Percentiles rank a stretch among this genome's conserved stretches.
phyloP scores from a whole-genome alignment of 2,113 vertebrate genomes.

The Lepus americanus region DNA sequence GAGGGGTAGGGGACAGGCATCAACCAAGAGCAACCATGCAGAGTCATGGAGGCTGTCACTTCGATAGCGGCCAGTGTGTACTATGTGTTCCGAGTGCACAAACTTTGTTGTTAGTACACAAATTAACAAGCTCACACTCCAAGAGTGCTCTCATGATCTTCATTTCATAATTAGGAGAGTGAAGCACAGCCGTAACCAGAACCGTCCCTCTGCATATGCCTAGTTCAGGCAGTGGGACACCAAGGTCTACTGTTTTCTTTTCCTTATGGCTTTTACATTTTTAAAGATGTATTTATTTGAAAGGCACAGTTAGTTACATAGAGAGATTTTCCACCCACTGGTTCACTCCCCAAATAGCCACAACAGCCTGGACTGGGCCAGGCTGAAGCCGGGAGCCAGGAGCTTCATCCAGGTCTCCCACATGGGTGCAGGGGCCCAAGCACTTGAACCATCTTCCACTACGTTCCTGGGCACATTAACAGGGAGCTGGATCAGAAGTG shows the following conservation, averaged over 20 bases:
- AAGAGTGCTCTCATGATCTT: background rate
- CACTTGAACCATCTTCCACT: no score
- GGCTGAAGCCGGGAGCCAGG: no score
- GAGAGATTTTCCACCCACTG: no score
- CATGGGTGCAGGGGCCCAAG: no score
- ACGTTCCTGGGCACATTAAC: no score
- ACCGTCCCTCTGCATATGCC: background rate
- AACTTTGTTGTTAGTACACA: background rate
- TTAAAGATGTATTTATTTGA: no score
- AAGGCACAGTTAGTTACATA: no score
- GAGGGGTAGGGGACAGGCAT: background rate
- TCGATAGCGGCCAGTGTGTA: background rate
- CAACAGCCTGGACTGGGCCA: no score
- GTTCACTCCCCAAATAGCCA: no score
- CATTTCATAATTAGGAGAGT: background rate
- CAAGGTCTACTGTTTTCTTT: background rate
- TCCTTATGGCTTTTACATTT: no score
- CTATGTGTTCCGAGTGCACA: background rate
- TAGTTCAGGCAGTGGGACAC: background rate
- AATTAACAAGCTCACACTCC: background rate
- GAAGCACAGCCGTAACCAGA: background rate
- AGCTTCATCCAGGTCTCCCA: no score
- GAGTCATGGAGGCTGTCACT: background rate
- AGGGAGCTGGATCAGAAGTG: no score
- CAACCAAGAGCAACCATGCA: background rate